Conservation (phyloP, 2,888 invertebrate genomes). For the Didymodactylos carnosus region DNA sequence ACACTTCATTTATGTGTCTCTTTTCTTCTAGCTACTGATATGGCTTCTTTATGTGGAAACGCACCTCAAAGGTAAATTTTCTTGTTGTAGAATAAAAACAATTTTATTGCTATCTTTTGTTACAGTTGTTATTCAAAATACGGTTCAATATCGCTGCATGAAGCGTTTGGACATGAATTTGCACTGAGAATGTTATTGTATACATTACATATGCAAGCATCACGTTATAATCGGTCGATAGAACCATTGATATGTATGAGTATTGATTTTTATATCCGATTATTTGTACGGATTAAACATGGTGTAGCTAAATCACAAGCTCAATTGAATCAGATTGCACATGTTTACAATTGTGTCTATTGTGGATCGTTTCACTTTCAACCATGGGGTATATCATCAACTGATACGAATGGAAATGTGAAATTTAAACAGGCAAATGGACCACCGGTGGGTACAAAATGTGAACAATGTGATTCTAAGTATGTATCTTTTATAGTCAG, state of each 20-base stretch:
- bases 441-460: neutral
- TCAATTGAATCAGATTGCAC: neutral
- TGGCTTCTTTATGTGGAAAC: neutral
- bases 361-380: slow-evolving; percentile 9
- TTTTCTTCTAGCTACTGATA: neutral
- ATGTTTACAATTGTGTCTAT: slow-evolving; percentile 4
- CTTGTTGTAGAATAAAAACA: neutral
- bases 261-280: slow-evolving; percentile 82
- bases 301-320: slow-evolving; percentile 52
- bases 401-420: slow-evolving; percentile 3
- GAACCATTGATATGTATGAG: slow-evolving; percentile 71
- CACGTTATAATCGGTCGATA: slow-evolving; percentile 73
- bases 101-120: slow-evolving; percentile 25
- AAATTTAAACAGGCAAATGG: slow-evolving; percentile 5
- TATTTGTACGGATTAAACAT: slow-evolving; percentile 64
- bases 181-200: slow-evolving; percentile 76
- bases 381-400: slow-evolving; percentile 4
- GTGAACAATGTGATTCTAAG: neutral
- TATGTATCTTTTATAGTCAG: neutral
- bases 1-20: neutral
- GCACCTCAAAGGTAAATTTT: neutral
- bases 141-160: slow-evolving; percentile 6
- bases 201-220: slow-evolving; percentile 72
- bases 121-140: slow-evolving; percentile 45
- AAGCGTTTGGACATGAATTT: slow-evolving; percentile 69